Conservation (phyloP, 2,113 vertebrate genomes). For the Microcebus lehilahytsara region DNA sequence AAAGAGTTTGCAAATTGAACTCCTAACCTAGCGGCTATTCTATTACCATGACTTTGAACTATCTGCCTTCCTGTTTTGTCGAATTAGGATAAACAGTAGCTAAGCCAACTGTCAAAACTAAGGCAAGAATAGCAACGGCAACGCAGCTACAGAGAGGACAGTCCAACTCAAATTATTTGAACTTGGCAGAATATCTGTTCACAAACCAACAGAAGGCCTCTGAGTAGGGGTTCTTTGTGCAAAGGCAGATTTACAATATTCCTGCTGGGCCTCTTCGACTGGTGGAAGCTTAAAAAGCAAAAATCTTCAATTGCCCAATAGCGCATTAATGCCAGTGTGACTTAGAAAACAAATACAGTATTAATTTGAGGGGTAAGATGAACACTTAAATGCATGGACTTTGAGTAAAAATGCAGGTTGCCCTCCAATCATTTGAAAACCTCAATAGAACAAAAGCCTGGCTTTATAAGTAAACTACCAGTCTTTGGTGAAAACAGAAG, state of each 20-base stretch:
- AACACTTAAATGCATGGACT: background rate
- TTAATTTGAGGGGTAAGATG: background rate
- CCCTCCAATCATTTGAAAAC: too few relatives aligned
- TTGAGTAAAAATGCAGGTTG: background rate
- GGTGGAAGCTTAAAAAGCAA: background rate
- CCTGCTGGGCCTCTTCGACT: background rate
- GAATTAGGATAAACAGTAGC: too few relatives aligned
- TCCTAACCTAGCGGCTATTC: too few relatives aligned
- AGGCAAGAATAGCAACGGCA: conserved; percentile 22
- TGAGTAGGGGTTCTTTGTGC: background rate
- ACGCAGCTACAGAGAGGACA: background rate
- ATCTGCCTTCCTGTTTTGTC: too few relatives aligned
- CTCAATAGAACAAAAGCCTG: background rate
- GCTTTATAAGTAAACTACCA: too few relatives aligned
- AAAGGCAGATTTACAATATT: background rate
- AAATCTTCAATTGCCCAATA: background rate
- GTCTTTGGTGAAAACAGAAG: too few relatives aligned
- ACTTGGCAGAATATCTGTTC: background rate
- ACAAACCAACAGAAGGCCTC: background rate
- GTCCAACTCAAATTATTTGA: background rate
- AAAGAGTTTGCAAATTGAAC: too few relatives aligned
- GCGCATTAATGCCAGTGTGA: background rate
- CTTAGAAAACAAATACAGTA: background rate
- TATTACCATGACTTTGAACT: too few relatives aligned
- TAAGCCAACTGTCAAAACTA: background rate